Conservation (phyloP, 2,113 vertebrate species). For the Onychostruthus taczanowskii region DNA sequence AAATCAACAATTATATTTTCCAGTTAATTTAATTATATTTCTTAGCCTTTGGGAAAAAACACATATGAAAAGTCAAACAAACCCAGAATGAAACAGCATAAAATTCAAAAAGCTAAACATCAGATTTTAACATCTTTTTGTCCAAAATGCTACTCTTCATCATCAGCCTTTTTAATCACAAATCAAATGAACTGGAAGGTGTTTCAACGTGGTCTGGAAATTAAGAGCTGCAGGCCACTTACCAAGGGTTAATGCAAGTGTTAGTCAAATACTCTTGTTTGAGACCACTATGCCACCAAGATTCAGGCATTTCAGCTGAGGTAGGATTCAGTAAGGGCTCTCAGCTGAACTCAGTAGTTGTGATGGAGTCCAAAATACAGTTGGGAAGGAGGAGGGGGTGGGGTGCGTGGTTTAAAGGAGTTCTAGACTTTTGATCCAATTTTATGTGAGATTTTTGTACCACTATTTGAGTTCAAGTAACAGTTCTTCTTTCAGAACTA, state of each 20-base stretch:
- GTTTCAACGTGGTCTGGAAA: not conserved
- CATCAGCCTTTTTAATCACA: not conserved
- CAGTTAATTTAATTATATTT: not conserved
- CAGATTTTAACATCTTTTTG: not conserved
- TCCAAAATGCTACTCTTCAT: not conserved
- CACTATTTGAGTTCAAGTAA: not conserved
- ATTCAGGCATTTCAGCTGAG: not conserved
- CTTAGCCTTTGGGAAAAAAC: not conserved
- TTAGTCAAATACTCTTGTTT: not conserved
- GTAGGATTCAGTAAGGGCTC: not conserved
- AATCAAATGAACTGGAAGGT: not conserved
- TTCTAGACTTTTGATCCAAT: not conserved
- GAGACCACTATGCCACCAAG: not conserved
- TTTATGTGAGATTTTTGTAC: not conserved
- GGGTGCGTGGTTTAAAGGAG: not conserved
- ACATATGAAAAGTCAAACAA: not conserved
- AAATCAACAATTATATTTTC: constrained; percentile 8
- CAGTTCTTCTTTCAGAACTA: not conserved
- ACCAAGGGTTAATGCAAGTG: not conserved
- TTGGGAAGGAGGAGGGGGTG: rapidly evolving
- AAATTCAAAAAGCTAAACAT: not conserved
- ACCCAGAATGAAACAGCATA: not conserved
- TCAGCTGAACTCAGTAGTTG: not conserved
- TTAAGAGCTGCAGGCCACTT: not conserved
- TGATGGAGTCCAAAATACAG: not conserved